Evolutionary conservation across 2,797 vertebrate genomes (phyloP).

Genomic region (Leuciscus waleckii): DNA sequence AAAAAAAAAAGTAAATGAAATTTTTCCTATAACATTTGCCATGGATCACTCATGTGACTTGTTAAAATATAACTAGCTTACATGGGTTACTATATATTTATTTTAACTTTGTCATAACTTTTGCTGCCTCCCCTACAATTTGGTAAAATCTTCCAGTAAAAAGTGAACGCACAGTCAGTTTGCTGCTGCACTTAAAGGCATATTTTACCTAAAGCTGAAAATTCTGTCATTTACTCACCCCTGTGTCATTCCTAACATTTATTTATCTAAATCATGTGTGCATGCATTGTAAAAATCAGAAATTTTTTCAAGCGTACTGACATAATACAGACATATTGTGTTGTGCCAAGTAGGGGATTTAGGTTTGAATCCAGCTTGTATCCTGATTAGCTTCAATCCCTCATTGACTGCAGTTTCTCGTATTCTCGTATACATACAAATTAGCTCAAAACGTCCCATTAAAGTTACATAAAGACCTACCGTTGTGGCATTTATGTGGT

Average conservation of each 20-base stretch:
- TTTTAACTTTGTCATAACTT: background rate
- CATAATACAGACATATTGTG: background rate
- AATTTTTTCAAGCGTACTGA: background rate
- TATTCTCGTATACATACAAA: background rate
- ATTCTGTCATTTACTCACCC: background rate
- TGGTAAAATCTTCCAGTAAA: background rate
- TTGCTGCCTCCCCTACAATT: background rate
- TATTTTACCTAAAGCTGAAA: background rate
- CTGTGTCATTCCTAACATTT: background rate
- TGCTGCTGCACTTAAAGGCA: background rate
- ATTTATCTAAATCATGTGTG: background rate
- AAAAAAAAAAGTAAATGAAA: background rate
- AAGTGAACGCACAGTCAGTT: background rate
- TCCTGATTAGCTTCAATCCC: background rate
- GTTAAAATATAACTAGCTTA: background rate
- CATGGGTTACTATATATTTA: background rate
- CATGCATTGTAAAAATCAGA: background rate
- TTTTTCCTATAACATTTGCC: background rate
- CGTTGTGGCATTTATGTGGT: slow-evolving; percentile 7
- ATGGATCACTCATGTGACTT: background rate
- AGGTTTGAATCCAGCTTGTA: background rate
- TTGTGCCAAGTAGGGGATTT: background rate
- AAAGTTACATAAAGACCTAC: slow-evolving; percentile 25
- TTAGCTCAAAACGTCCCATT: background rate
- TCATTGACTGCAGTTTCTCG: background rate